Evolutionary conservation across 37 sponge, comb jelly and placozoan genomes (phyloP).

Genomic region (Agelas oroides): DNA sequence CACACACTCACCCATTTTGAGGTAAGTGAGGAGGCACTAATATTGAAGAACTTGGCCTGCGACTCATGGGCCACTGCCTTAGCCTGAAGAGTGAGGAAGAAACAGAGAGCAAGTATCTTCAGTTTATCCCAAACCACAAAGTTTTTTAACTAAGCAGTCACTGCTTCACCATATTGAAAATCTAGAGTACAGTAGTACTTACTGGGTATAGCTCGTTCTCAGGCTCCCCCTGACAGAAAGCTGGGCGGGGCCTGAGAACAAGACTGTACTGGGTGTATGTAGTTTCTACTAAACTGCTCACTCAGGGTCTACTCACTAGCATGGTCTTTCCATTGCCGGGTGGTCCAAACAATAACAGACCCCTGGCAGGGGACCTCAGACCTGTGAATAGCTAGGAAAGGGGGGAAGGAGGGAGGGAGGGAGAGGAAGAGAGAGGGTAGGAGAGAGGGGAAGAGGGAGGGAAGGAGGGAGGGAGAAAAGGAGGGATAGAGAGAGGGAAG

Average conservation of each 20-base stretch:
- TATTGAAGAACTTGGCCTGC: conserved; percentile 96
- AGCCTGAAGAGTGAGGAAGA: neutral
- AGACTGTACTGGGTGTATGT: too few species aligned
- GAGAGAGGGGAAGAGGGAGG: neutral
- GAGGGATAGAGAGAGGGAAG: neutral
- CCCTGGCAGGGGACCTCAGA: conserved; percentile 95
- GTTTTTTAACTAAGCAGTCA: neutral
- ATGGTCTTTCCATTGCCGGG: conserved; percentile 99
- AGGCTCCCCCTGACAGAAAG: too few species aligned
- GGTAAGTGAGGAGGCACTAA: conserved; percentile 98
- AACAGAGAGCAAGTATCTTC: neutral
- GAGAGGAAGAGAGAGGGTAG: neutral
- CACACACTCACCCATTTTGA: conserved; percentile 94
- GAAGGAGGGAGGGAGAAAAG: neutral
- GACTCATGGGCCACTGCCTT: conserved; percentile 93
- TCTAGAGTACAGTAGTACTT: too few species aligned
- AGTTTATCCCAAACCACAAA: neutral
- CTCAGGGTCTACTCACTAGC: conserved; percentile 18
- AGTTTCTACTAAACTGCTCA: too few species aligned
- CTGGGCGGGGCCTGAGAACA: too few species aligned
- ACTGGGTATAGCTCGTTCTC: too few species aligned
- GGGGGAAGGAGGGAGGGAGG: neutral
- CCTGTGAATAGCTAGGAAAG: conserved; percentile 85
- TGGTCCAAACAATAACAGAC: conserved; percentile 97
- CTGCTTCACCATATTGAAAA: neutral